phyloP scores from a whole-genome alignment of 2,113 vertebrate species.

The Pao palembangensis region DNA sequence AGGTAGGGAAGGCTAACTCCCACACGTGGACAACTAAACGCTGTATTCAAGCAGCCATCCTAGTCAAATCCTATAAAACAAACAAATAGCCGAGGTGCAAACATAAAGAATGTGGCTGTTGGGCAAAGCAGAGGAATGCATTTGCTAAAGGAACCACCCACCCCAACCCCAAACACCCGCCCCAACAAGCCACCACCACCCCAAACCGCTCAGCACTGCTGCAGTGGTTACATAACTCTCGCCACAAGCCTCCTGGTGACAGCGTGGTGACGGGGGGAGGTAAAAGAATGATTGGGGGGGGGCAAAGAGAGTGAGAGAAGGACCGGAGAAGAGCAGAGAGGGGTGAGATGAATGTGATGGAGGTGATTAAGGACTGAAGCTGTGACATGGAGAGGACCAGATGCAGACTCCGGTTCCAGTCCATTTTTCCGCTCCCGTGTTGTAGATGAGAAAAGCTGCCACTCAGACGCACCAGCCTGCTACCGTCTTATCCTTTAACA shows the following conservation, averaged over 20 bases:
- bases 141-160: conserved; percentile 5
- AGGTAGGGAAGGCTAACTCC: no score
- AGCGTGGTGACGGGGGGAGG: conserved; percentile 41
- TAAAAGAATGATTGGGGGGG: conserved; percentile 11
- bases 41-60: background rate
- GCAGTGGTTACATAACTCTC: conserved; percentile 72
- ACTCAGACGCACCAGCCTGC: conserved; percentile 38
- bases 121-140: background rate
- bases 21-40: no score
- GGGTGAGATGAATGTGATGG: conserved; percentile 5
- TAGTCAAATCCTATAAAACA: background rate
- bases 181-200: conserved; percentile 3
- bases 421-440: background rate
- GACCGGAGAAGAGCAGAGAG: conserved; percentile 23
- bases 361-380: background rate
- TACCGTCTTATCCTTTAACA: conserved; percentile 29
- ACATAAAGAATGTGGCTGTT: background rate
- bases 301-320: conserved; percentile 21
- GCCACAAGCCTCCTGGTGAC: conserved; percentile 65
- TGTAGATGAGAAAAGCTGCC: conserved; percentile 32
- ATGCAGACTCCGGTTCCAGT: background rate
- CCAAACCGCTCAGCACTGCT: conserved; percentile 47
- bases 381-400: background rate
- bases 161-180: background rate
- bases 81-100: background rate